These are phyloP conservation scores for Cossypha niveicapilla DNA, from an alignment of 2,797 vertebrate species.

Conservation along the genomic window DNA sequence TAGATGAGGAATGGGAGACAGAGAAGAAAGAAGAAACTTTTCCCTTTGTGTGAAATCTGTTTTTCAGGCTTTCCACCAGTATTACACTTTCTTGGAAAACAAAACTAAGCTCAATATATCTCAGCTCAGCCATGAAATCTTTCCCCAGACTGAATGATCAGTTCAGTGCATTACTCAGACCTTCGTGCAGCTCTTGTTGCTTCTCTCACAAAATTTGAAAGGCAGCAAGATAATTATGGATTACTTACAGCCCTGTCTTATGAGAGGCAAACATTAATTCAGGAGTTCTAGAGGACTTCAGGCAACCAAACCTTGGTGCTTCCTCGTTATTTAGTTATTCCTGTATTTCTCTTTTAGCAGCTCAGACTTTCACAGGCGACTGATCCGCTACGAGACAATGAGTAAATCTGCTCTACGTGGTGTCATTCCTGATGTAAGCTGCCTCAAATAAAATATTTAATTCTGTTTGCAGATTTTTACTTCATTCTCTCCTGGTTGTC, in stretches of 20 bases:
- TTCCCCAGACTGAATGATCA: not conserved
- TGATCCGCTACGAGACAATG: not conserved
- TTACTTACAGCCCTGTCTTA: not conserved
- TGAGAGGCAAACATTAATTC: not conserved
- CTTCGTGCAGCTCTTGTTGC: not conserved
- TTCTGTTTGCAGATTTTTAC: not conserved
- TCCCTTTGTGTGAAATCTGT: not conserved
- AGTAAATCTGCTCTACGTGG: not conserved
- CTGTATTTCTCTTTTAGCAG: not conserved
- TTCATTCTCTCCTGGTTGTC: not conserved
- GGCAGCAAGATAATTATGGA: not conserved
- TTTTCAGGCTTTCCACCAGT: not conserved
- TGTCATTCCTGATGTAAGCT: not conserved
- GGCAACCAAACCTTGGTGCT: not conserved
- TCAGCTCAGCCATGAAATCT: not conserved
- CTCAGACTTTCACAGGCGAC: not conserved
- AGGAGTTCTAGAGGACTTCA: not conserved
- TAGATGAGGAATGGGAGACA: not conserved
- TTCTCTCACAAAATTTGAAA: not conserved
- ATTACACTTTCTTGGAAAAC: not conserved
- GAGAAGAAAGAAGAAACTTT: slow-evolving; percentile 1
- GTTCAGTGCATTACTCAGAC: not conserved
- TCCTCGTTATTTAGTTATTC: not conserved
- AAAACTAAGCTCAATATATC: not conserved
- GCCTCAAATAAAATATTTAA: not conserved